phyloP scores from a whole-genome alignment of 2,797 vertebrate species.

The Moxostoma hubbsi region DNA sequence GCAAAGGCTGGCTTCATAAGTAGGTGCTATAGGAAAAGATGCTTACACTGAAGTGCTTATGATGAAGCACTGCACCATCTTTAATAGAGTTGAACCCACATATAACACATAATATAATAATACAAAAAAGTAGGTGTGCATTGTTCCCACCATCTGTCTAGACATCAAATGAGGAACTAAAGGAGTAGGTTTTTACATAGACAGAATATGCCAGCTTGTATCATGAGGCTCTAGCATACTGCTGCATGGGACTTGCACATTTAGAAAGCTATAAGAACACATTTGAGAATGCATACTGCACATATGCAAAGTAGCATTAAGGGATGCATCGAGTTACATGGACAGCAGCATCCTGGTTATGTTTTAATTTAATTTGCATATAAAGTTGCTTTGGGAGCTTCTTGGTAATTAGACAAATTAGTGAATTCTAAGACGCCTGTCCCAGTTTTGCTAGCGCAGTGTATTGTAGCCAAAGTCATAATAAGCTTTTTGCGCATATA shows the following conservation, averaged over 20 bases:
- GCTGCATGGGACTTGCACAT: no score
- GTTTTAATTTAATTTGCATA: constrained; percentile 15
- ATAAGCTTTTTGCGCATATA: no score
- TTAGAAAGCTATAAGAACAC: not conserved
- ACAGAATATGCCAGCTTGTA: no score
- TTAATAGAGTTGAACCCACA: constrained; percentile 5
- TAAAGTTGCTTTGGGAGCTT: not conserved
- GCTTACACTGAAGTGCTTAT: not conserved
- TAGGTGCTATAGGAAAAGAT: not conserved
- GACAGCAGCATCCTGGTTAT: not conserved
- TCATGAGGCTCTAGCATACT: no score
- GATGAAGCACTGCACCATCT: not conserved
- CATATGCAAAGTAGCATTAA: not conserved
- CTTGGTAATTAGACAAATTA: not conserved
- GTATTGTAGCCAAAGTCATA: no score
- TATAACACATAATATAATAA: constrained; percentile 28
- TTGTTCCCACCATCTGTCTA: not conserved
- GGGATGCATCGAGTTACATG: constrained; percentile 5
- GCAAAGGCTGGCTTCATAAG: not conserved
- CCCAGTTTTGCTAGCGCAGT: no score
- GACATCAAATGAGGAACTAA: no score
- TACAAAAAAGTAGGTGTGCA: not conserved
- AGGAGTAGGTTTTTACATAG: no score
- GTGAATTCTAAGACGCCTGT: not conserved
- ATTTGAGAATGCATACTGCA: not conserved